A percentile compares a stretch with the other conserved stretches of the same genome.
Conservation (phyloP, 2,888 invertebrate genomes). For the Ceratothoa steindachneri region DNA sequence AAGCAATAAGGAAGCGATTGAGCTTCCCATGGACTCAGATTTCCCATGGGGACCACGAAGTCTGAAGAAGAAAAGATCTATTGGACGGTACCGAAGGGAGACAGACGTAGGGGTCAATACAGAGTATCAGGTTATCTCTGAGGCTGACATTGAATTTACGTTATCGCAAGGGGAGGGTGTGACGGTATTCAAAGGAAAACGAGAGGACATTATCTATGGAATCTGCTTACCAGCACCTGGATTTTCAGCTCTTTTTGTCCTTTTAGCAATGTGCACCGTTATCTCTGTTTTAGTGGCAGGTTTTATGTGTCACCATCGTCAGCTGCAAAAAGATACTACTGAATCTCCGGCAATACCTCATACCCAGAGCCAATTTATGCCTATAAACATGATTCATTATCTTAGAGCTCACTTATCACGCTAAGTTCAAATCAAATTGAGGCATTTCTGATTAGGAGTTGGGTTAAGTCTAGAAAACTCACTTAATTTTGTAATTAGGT, state of each 20-base stretch:
- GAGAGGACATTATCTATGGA: constrained; percentile 81
- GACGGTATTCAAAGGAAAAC: constrained; percentile 57
- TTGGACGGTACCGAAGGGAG: constrained; percentile 29
- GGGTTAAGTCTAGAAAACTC: too few species aligned
- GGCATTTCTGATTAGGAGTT: too few species aligned
- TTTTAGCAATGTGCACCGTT: constrained; percentile 80
- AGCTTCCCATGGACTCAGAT: constrained; percentile 54
- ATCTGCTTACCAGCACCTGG: constrained; percentile 85
- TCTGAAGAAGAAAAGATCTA: constrained; percentile 49
- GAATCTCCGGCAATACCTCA: constrained; percentile 41
- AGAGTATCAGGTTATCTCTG: constrained; percentile 83
- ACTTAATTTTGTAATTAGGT: too few species aligned
- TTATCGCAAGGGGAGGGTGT: constrained; percentile 58
- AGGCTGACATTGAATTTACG: constrained; percentile 84
- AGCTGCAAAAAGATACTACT: constrained; percentile 60
- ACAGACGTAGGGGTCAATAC: constrained; percentile 71
- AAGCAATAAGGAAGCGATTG: constrained; percentile 27
- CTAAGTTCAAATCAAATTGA: background rate
- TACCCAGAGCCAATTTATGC: constrained; percentile 18
- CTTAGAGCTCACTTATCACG: constrained; percentile 38
- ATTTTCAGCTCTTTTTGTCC: constrained; percentile 80
- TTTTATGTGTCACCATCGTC: constrained; percentile 71
- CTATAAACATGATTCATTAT: constrained; percentile 45
- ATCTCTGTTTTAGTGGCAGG: constrained; percentile 82
- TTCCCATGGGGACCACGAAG: constrained; percentile 76